A percentile compares a stretch with the other conserved stretches of the same genome.
phyloP scores from a whole-genome alignment of 2,113 vertebrate species.

The Oncorhynchus mykiss region DNA sequence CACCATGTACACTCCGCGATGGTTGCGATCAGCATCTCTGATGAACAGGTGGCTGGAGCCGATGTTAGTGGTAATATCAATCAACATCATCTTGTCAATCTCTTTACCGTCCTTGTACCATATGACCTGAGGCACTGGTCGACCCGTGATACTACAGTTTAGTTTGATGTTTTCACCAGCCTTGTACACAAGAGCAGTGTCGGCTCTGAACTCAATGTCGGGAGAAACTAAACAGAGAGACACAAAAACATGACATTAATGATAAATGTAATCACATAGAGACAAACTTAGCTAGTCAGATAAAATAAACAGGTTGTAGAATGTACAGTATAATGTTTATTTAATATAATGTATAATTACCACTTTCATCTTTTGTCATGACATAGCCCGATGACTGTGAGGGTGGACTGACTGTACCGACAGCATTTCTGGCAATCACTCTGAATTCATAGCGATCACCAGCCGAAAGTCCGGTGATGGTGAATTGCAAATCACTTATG shows the following conservation, averaged over 20 bases:
- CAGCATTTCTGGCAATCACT: conserved; percentile 94
- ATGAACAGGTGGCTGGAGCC: conserved; percentile 89
- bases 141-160: conserved; percentile 84
- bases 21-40: conserved; percentile 86
- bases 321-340: conserved; percentile 40
- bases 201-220: conserved; percentile 86
- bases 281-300: neutral
- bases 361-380: conserved; percentile 96
- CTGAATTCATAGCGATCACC: conserved; percentile 96
- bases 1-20: conserved; percentile 90
- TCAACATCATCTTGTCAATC: conserved; percentile 86
- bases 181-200: conserved; percentile 84
- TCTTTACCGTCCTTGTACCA: conserved; percentile 95
- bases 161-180: conserved; percentile 90
- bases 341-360: conserved; percentile 70
- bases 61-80: conserved; percentile 86
- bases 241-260: neutral
- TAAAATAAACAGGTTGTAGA: neutral
- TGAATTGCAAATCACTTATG: conserved; percentile 91
- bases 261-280: neutral
- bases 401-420: conserved; percentile 94
- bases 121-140: conserved; percentile 89
- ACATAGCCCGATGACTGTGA: conserved; percentile 95
- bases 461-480: conserved; percentile 87
- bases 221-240: conserved; percentile 82